phyloP scores from a whole-genome alignment of 2,113 vertebrate genomes.

The Heliornis fulica region DNA sequence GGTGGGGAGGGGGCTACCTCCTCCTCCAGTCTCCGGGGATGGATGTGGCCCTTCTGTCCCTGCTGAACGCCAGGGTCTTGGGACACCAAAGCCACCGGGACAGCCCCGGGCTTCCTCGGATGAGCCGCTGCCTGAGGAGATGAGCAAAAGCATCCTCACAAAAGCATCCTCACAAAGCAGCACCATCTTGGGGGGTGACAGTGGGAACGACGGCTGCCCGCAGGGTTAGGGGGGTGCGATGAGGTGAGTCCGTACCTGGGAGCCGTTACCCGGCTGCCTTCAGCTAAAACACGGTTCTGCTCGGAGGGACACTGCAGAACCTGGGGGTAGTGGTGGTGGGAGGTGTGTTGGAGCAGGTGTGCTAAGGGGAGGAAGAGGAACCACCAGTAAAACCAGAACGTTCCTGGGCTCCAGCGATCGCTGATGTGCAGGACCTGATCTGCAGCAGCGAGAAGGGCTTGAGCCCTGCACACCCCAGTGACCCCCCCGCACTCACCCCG shows the following conservation, averaged over 20 bases:
- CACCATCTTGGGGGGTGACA: background rate
- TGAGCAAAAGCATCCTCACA: background rate
- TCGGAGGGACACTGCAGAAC: background rate
- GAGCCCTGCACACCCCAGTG: background rate
- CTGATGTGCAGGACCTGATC: background rate
- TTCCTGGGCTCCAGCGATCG: background rate
- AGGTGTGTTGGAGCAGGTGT: background rate
- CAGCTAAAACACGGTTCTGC: background rate
- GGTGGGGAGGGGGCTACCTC: background rate
- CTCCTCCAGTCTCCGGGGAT: background rate
- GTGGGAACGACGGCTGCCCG: background rate
- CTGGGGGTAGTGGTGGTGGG: background rate
- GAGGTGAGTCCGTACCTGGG: background rate
- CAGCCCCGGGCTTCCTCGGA: background rate
- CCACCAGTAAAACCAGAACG: background rate
- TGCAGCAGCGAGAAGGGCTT: accelerated
- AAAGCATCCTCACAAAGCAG: background rate
- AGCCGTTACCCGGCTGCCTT: background rate
- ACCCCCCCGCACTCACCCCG: background rate
- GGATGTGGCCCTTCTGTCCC: background rate
- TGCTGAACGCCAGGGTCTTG: background rate
- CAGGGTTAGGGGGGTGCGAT: background rate
- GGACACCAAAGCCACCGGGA: background rate
- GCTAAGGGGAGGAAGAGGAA: no score
- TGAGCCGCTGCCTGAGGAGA: background rate